phyloP scores from a whole-genome alignment of 2,888 invertebrate species.

The Craniophora ligustri region DNA sequence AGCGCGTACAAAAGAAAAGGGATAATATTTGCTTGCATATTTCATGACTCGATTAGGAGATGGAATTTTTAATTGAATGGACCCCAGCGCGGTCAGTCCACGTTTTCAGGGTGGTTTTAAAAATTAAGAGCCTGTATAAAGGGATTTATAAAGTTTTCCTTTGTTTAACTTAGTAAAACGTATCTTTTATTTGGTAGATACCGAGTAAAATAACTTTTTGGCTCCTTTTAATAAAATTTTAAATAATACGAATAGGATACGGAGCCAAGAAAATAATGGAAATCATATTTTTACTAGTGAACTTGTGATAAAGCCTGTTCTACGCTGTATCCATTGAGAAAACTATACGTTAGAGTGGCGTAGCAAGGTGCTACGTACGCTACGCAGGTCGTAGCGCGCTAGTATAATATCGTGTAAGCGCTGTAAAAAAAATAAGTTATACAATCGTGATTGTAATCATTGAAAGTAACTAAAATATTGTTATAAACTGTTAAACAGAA shows the following conservation, averaged over 20 bases:
- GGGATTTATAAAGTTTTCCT: slow-evolving; percentile 43
- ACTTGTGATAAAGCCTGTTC: slow-evolving; percentile 27
- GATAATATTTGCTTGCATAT: slow-evolving; percentile 89
- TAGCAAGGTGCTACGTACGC: slow-evolving; percentile 65
- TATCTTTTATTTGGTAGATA: slow-evolving; percentile 21
- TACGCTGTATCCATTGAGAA: slow-evolving; percentile 27
- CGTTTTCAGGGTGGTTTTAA: slow-evolving; percentile 55
- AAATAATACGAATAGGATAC: background rate
- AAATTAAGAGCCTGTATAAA: slow-evolving; percentile 50
- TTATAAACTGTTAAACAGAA: background rate
- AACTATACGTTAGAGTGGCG: slow-evolving; percentile 50
- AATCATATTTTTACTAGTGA: too few relatives aligned
- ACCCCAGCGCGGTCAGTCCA: slow-evolving; percentile 81
- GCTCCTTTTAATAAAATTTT: slow-evolving; percentile 9
- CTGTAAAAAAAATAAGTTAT: slow-evolving; percentile 17
- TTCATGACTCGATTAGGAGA: slow-evolving; percentile 89
- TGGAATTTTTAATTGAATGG: slow-evolving; percentile 88
- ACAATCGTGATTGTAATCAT: background rate
- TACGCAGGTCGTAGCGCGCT: slow-evolving; percentile 63
- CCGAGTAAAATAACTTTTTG: slow-evolving; percentile 17
- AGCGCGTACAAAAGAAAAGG: slow-evolving; percentile 88
- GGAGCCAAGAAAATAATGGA: background rate
- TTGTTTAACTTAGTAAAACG: slow-evolving; percentile 35
- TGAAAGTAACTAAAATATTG: background rate
- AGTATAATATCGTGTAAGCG: slow-evolving; percentile 38